Evolutionary conservation across 2,113 vertebrate genomes (phyloP), one percentile per base, ranked within the genome.

Genomic region (Planiliza haematocheilus): DNA sequence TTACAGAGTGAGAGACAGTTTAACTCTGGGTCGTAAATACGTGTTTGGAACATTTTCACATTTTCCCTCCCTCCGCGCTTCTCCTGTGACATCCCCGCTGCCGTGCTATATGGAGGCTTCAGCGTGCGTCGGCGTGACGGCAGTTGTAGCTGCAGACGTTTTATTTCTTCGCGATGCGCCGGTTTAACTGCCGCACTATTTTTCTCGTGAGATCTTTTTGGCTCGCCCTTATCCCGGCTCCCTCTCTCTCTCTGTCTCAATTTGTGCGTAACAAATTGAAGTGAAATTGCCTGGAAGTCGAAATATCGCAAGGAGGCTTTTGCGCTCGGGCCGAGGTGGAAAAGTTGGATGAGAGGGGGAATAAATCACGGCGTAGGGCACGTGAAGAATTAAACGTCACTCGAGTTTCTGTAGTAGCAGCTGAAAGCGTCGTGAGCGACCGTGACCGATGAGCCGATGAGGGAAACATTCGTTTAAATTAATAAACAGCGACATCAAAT

Each of bases 1-100:
- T 92, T 92, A 92, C 89, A 87, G 87, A 88, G 77, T 86, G 76
- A 91, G 86, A 91, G 88, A 91, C 90, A 89, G 88, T 92, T 93
- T 91, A 90, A 91, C 86, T 89, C 73, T 1, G 30, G 66, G 71
- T 90, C 85, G 42, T 93, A 93, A 91, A 93, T 91, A 90, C 81
- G 81, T 85, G 71, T 90, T 90, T 89, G 87, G 87, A 77, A 78
- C 74, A 38, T 76, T 77, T 79, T 82, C 50, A 13, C 71, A 56
- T 80, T 84, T 77, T 70, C 74, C 67, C 62, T 72, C 42, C 66
- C 56, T 82, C 53, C 36, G 14, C 63, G 59, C 81, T 77, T 84
- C 73, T 71, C 49, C 81, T 62, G 77, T 81, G 72, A 77, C 58
- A 30, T 73, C 70, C 70, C 64, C 24, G 49, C 82, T 61, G 58